Evolutionary conservation across 2,888 invertebrate genomes (phyloP).

Genomic region (Laspeyria flexula): DNA sequence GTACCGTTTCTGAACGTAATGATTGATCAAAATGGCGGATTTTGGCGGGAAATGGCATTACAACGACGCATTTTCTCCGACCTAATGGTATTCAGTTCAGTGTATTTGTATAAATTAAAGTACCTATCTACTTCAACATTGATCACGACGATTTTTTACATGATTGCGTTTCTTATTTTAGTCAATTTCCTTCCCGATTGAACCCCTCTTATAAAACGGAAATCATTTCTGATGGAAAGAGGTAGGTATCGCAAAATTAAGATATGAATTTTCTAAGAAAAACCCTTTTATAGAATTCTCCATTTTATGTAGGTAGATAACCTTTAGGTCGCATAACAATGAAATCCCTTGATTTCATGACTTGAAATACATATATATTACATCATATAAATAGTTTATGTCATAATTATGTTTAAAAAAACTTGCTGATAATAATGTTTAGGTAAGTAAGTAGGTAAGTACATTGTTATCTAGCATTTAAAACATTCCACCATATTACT

Average conservation of each 20-base stretch:
- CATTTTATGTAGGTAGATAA: too few species aligned
- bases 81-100: constrained; percentile 28
- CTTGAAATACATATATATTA: too few species aligned
- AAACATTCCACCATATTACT: too few species aligned
- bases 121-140: constrained; percentile 26
- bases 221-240: constrained; percentile 2
- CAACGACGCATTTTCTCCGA: constrained; percentile 43
- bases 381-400: too few species aligned
- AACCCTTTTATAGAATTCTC: too few species aligned
- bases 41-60: constrained; percentile 41
- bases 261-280: too few species aligned
- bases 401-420: too few species aligned
- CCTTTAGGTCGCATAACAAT: too few species aligned
- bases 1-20: constrained; percentile 61
- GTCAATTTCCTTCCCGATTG: background rate
- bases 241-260: background rate
- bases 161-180: constrained; percentile 15
- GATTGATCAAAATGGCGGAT: constrained; percentile 68
- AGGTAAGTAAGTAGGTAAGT: too few species aligned
- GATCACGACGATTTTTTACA: constrained; percentile 24
- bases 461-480: too few species aligned
- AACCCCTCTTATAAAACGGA: background rate
- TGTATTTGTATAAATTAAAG: constrained; percentile 29
- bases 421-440: too few species aligned
- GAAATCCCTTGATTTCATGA: too few species aligned